Base-by-base conservation (phyloP, 1,140 invertebrate species). In the Hestina assimilis region DNA sequence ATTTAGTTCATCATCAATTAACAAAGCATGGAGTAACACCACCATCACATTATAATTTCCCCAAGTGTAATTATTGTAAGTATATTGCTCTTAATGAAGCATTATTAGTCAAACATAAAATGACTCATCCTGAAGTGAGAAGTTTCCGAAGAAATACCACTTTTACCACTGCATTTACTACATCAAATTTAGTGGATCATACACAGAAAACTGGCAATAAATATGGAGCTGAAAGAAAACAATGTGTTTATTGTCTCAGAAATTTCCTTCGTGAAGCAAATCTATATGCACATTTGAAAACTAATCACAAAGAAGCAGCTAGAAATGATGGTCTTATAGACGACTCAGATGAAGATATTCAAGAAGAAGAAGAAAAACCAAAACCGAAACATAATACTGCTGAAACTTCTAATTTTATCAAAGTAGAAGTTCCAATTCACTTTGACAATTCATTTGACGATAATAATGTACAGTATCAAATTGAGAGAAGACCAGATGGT, bases 1-100 rank as follows among this genome's bases (percentile, higher is more conserved):
- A 95, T 45, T 84, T 96, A 26, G 89, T 95, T 70, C 95, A 95
- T 75, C 95, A 97, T 80, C 83, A 95, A 72, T 95, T 94, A 56
- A 93, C 92, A 2, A 95, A 95, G 71, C 95, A 97, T 87, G 92
- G 93, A 40, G 89, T 96, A 3, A 89, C 91, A 57, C 94, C 94
- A 6, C 93, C 94, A 1, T 89, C 92, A 21, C 82, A 92, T 70
- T 89, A 92, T 90, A 79, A 90, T 72, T 89, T 96, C 91, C 90
- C 95, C 87, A 94, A 95, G 72, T 96, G 95, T 76, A 91, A 92
- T 46, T 81, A 91, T 15, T 96, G 95, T 68, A 91, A 91, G 11
- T 95, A 94, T 72, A 90, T 95, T 7, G 95, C 93, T 20, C 73
- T 95, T 6, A 93, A 92, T 31, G 91, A 93, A 71, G 90, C 88